A percentile compares a stretch with the other conserved stretches of the same genome.
Evolutionary conservation across 2,888 invertebrate species (phyloP).

Genomic region (Rotaria magnacalcarata): DNA sequence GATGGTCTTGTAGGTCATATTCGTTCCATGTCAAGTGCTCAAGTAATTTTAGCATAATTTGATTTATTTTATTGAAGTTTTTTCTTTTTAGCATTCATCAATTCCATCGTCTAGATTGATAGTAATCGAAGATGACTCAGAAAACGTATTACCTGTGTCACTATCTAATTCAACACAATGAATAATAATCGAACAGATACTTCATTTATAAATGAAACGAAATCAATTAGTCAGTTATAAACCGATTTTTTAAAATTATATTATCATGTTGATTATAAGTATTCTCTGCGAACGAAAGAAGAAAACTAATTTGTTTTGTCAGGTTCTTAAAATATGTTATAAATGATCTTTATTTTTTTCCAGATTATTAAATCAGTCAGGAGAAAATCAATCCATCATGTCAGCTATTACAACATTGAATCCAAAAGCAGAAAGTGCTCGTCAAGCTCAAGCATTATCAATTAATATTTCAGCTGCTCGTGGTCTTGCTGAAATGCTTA

Average conservation of each 20-base stretch:
- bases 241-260: background rate
- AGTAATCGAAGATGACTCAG: background rate
- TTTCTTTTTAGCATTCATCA: background rate
- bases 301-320: background rate
- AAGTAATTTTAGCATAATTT: constrained; percentile 50
- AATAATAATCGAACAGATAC: background rate
- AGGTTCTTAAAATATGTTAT: background rate
- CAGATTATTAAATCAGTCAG: background rate
- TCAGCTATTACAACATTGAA: constrained; percentile 62
- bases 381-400: constrained; percentile 21
- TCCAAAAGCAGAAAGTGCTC: constrained; percentile 96
- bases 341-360: background rate
- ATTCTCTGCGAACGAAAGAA: too few species aligned
- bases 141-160: background rate
- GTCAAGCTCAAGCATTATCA: constrained; percentile 88
- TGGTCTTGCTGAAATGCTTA: constrained; percentile 97
- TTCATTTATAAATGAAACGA: background rate
- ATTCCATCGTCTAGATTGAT: background rate
- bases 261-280: background rate
- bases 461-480: constrained; percentile 94
- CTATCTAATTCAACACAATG: background rate
- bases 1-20: constrained; percentile 70
- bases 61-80: too few species aligned
- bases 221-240: background rate
- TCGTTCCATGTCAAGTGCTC: constrained; percentile 59